Percentiles rank a stretch among this genome's conserved stretches.
Evolutionary conservation across 2,113 vertebrate genomes (phyloP).

Genomic region (Ceyx cyanopectus): DNA sequence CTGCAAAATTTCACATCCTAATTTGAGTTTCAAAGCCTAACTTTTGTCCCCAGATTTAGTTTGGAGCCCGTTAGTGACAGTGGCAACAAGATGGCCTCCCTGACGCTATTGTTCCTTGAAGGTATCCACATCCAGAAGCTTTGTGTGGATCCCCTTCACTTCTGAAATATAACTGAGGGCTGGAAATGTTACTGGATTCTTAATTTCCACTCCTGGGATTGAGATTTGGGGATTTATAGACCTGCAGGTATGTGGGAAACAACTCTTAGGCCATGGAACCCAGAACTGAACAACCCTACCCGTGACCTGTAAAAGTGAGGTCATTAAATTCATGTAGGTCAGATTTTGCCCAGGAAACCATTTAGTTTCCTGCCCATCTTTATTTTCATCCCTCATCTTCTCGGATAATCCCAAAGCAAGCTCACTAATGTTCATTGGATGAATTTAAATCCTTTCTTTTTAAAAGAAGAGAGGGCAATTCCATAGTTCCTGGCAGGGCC

Average conservation of each 20-base stretch:
- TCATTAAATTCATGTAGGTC: not conserved
- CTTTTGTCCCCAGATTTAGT: not conserved
- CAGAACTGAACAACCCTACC: not conserved
- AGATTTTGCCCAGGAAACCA: not conserved
- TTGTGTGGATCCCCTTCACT: not conserved
- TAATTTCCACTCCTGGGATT: not conserved
- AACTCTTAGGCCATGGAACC: not conserved
- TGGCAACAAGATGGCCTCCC: not conserved
- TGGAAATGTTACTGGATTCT: not conserved
- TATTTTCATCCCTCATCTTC: not conserved
- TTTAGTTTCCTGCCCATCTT: not conserved
- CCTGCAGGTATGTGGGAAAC: not conserved
- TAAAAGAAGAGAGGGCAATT: not conserved
- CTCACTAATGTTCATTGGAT: not conserved
- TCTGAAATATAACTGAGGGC: not conserved
- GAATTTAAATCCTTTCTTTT: not conserved
- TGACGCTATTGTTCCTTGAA: not conserved
- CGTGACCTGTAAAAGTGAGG: not conserved
- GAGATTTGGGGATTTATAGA: not conserved
- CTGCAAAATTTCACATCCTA: not conserved
- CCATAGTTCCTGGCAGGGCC: not conserved
- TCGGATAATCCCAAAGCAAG: not conserved
- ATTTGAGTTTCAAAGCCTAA: not conserved
- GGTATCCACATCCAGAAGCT: not conserved
- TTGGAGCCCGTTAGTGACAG: not conserved